phyloP scores from a whole-genome alignment of 2,797 vertebrate species.

The Sebastes hopkinsi region DNA sequence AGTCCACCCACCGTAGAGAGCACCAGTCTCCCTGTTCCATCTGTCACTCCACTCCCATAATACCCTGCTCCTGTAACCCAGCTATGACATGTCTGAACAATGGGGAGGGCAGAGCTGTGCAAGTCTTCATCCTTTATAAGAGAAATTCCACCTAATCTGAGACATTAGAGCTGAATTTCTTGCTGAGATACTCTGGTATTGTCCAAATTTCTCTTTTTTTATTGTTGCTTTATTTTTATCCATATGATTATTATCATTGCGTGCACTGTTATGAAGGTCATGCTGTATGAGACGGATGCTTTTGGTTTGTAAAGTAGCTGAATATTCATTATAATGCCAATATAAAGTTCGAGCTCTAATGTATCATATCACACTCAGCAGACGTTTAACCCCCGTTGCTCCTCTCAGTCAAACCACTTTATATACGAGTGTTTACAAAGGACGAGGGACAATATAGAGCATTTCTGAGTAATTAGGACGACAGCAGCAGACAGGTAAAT shows the following conservation, averaged over 20 bases:
- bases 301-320: not conserved
- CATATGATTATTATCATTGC: not conserved
- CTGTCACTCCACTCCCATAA: slow-evolving; percentile 64
- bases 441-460: slow-evolving; percentile 23
- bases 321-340: not conserved
- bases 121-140: slow-evolving; percentile 11
- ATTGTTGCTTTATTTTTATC: not conserved
- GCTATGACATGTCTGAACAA: slow-evolving; percentile 39
- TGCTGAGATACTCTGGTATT: not conserved
- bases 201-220: not conserved
- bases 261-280: not conserved
- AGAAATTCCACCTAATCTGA: not conserved
- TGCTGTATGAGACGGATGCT: not conserved
- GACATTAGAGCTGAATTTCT: not conserved
- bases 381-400: not conserved
- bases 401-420: slow-evolving; percentile 34
- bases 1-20: slow-evolving; percentile 43
- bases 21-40: slow-evolving; percentile 62
- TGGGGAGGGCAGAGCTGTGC: not conserved
- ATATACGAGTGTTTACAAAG: slow-evolving; percentile 9
- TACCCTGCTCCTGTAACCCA: slow-evolving; percentile 55
- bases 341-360: not conserved
- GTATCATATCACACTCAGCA: not conserved
- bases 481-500: slow-evolving; percentile 52
- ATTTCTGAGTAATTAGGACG: slow-evolving; percentile 32